Conservation (phyloP, 2,888 invertebrate genomes). For the Minunthozetes semirufus region DNA sequence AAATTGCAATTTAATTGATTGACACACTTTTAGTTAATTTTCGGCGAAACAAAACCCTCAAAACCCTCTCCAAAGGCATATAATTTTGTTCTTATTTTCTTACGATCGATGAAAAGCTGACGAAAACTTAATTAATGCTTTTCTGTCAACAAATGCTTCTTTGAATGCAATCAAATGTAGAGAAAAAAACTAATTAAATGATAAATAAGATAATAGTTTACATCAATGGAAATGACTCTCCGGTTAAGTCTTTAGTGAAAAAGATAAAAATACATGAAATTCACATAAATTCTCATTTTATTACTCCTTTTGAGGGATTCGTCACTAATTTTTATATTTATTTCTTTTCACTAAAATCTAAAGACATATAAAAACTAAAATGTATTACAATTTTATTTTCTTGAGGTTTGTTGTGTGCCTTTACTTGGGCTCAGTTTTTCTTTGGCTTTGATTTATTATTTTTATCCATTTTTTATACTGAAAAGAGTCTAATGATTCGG, state of each 20-base stretch:
- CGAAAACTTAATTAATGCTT: conserved; percentile 13
- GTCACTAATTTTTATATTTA: no score
- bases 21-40: background rate
- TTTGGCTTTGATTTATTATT: background rate
- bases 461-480: background rate
- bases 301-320: background rate
- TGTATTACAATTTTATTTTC: no score
- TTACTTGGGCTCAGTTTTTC: background rate
- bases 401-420: no score
- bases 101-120: background rate
- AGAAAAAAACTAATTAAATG: conserved; percentile 13
- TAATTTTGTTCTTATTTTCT: background rate
- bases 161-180: background rate
- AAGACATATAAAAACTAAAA: no score
- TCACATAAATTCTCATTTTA: background rate
- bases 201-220: background rate
- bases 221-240: background rate
- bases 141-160: conserved; percentile 14
- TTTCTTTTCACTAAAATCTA: no score
- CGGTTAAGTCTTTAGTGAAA: background rate
- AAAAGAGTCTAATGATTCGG: background rate
- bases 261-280: no score
- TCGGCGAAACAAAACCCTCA: background rate
- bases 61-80: background rate
- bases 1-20: background rate